Evolutionary conservation across 2,888 invertebrate genomes (phyloP), one percentile per base, ranked within the genome.

Genomic region (Eupsilia transversa): DNA sequence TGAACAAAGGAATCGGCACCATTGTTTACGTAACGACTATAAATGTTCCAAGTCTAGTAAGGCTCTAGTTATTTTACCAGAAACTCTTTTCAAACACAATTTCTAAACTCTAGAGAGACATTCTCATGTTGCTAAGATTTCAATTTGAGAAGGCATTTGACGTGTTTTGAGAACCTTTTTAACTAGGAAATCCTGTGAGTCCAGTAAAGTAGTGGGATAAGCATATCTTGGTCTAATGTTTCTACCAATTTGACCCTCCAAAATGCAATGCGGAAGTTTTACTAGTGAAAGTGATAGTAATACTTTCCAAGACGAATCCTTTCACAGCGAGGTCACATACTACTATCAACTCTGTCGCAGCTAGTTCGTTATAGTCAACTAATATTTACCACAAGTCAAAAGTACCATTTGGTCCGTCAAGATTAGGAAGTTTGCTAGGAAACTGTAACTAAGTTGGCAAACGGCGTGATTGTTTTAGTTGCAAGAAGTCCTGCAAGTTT

Each of bases 381-480:
- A 59, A 77, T 59, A 75, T 81, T 75, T 81, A 23, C 41, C 46
- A 23, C 46, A 79, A 66, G 41, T 80, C 80, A 68, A 65, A 81
- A 74, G 65, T 84, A 43, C 60, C 80, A 70, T 74, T 74, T 80
- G 81, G 46, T 56, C 61, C 66, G 59, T 68, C 64, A 63, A 41
- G 81, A 81, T 82, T 84, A 81, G 82, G 30, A 74, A 82, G 60
- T 84, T 84, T 5, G 12, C 49, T 49, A 27, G 27, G 38, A 41
- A 74, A 61, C 61, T 72, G 46, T 67, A 60, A 80, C 63, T 64
- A 30, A 72, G 63, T 83, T 66, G 10, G 80, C n/a, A 33, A 81
- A 84, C 85, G 67, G 63, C 14, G 27, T 84, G 66, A 81, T 81
- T 63, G 75, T 77, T 74, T 79, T 71, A 79, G 74, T 80, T 83